phyloP scores from a whole-genome alignment of 2,888 invertebrate species.

The Troides oblongomaculatus region DNA sequence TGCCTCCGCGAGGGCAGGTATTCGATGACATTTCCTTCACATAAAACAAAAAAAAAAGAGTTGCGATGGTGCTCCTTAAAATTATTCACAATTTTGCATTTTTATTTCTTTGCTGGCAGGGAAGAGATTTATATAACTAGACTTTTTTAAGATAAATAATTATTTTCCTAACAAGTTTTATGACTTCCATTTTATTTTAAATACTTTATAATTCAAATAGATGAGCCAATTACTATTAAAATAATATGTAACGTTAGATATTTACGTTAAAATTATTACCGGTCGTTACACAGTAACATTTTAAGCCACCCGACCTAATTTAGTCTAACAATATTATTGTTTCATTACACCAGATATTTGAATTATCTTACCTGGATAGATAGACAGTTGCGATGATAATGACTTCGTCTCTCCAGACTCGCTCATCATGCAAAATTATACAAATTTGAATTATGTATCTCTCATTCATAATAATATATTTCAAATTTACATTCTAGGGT shows the following conservation, averaged over 20 bases:
- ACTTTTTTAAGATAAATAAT: too few species aligned
- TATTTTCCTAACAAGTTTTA: too few species aligned
- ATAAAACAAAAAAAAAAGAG: too few species aligned
- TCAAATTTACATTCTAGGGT: background rate
- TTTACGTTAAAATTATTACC: background rate
- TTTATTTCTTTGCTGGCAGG: too few species aligned
- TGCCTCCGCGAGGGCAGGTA: too few species aligned
- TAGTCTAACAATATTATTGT: slow-evolving; percentile 19
- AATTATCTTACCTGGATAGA: slow-evolving; percentile 12
- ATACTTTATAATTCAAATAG: too few species aligned
- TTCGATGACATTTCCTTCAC: too few species aligned
- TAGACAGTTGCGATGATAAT: background rate
- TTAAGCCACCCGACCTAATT: slow-evolving; percentile 10
- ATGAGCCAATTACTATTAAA: background rate
- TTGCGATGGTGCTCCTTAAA: too few species aligned
- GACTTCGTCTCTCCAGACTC: background rate
- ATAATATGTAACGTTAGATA: background rate
- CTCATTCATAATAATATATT: background rate
- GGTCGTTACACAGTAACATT: background rate
- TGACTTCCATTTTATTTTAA: too few species aligned
- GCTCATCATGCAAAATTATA: background rate
- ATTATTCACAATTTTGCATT: too few species aligned
- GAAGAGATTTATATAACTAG: too few species aligned
- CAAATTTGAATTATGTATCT: background rate
- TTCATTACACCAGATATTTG: slow-evolving; percentile 12